Base-by-base conservation (phyloP, 92 coral and sea anemone species). In the Porites rus region DNA sequence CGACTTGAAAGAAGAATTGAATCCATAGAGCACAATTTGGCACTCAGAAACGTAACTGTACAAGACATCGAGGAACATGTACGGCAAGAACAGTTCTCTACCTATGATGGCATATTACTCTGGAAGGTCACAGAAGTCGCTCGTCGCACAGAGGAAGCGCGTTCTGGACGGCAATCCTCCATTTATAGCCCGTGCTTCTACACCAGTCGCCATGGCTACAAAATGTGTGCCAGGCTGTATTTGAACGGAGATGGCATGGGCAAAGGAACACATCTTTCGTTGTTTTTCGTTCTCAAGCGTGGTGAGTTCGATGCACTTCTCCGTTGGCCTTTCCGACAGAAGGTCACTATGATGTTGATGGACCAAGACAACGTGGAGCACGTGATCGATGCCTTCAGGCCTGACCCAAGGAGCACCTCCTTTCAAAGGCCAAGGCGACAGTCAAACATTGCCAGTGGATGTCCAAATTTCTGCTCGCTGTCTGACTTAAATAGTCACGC, bases 321-420 rank as follows among this genome's bases (percentile, higher is more conserved):
- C 90, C 94, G 94, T 89, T 93, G 96, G 96, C 96, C 96, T 77
- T 93, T 90, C 89, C 88, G 96, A 90, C 94, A 93, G 75, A 92
- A 94, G 89, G 98, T 94, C 28, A 75, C 94, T 51, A 68, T 91
- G 83, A 93, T 91, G 88, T 22, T 93, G 74, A 43, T 93, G 75
- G 97, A 96, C 81, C 98, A 96, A 53, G 92, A 86, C 63, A 89
- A 94, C 59, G 86, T 87, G 50, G 96, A 93, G 72, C 98, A 95
- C 78, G 90, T 95, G 72, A 84, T 95, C 53, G 98, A 96, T 59
- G 95, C 97, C 67, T 96, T 96, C 86, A 86, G 94, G 20, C 98
- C 98, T 7, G 98, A 96, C 78, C 98, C 97, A 10, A 88, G 83
- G 79, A 96, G 97, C 92, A 92, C 98, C 14, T 92, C 95, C 10